Percentiles rank a stretch among this genome's conserved stretches.
These are phyloP conservation scores for Diabrotica virgifera DNA, from an alignment of 1,140 invertebrate species.

Conservation along the genomic window DNA sequence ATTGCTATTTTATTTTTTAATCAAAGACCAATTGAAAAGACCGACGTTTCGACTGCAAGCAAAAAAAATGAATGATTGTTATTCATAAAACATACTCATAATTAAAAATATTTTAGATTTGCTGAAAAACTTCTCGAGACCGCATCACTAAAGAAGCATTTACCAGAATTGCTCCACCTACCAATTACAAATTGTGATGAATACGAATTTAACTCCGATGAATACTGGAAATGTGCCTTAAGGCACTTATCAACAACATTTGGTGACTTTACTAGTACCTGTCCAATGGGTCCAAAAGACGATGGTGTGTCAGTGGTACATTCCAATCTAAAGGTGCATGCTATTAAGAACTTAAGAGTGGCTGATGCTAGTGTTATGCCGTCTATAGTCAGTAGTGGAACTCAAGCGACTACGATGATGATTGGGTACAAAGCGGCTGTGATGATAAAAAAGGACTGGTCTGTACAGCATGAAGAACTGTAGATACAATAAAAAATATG, in stretches of 20 bases:
- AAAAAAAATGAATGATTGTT: too few species aligned
- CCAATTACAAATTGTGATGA: constrained; percentile 62
- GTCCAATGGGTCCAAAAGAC: constrained; percentile 52
- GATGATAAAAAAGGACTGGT: constrained; percentile 59
- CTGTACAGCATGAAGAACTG: not conserved
- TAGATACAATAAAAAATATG: not conserved
- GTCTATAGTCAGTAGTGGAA: constrained; percentile 63
- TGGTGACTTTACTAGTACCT: constrained; percentile 68
- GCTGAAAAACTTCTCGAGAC: constrained; percentile 56
- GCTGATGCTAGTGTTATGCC: constrained; percentile 21
- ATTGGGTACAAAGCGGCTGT: constrained; percentile 72
- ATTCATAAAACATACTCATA: too few species aligned
- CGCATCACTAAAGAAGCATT: constrained; percentile 45
- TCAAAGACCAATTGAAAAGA: too few species aligned
- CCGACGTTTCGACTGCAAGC: too few species aligned
- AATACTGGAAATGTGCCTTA: constrained; percentile 65
- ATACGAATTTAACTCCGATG: constrained; percentile 59
- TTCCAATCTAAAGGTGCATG: constrained; percentile 45
- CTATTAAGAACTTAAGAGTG: constrained; percentile 23
- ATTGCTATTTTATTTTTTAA: too few species aligned
- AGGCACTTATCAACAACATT: constrained; percentile 63
- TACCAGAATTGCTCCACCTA: constrained; percentile 57
- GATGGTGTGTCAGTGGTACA: constrained; percentile 49
- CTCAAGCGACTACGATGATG: constrained; percentile 69
- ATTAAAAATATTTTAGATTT: constrained; percentile 42